Evolutionary conservation across 2,113 vertebrate genomes (phyloP), one percentile per base, ranked within the genome.

Genomic region (Paraplagusia blochii): DNA sequence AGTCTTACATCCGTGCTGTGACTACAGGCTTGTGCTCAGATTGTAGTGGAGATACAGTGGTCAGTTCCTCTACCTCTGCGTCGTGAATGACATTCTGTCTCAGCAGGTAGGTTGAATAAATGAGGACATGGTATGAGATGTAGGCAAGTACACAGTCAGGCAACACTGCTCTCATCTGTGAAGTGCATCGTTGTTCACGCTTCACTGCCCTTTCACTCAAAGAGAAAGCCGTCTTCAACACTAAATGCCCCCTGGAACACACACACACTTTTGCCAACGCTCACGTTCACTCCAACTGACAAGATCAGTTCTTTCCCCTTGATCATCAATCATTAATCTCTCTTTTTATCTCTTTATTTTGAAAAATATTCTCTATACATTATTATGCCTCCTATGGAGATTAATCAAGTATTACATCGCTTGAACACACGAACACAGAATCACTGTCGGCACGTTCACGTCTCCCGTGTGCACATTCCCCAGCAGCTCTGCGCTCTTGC

Each of bases 161-260:
- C 77, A 55, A 63, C 2, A 5, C 55, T 69, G 42, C 62, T 57
- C 62, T 74, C 64, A 44, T 39, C 69, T 61, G 74, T 59, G 53
- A 69, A 72, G 80, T 66, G 78, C 63, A 69, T 68, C 72, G 68
- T 72, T 68, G 58, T 83, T 82, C 69, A 82, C 66, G 71, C 78
- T 80, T 58, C 75, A 10, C 66, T 76, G 60, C 77, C 63, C 66
- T 73, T 80, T 66, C 55, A 69, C 40, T 65, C 63, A 54, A 60
- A 53, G 22, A 73, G 74, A 66, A 47, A 62, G 56, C 49, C 48
- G 63, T 72, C 62, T 56, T 56, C 17, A 18, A 61, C 13, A 50
- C 61, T 57, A 66, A 71, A 79, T 63, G 58, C 67, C 69, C 63
- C n/a, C 42, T 11, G 29, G n/a, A 61, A 73, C 72, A 63, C 66